Base-by-base conservation (phyloP, 2,888 invertebrate species). In the Trichogramma evanescens region DNA sequence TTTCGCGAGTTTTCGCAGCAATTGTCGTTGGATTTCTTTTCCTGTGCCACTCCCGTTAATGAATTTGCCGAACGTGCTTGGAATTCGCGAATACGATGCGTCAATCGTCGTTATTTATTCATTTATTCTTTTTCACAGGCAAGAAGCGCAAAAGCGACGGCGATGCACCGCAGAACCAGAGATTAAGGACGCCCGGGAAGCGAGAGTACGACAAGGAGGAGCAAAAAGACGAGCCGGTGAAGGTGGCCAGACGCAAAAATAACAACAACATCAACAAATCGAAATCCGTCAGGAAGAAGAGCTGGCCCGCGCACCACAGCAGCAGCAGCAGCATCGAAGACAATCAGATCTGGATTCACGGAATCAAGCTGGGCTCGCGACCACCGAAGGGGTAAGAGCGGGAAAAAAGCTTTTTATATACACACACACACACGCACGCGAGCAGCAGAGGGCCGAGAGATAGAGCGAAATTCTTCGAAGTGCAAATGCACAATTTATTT, bases 291-390 rank as follows among this genome's bases (percentile, higher is more conserved):
- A 62, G 59, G 54, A 67, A 54, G 67, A 70, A 54, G 68, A 67
- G 62, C 63, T 56, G 54, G 68, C 62, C 40, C n/a, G 54, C 42
- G 51, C 52, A 7, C 61, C 66, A 68, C 63, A 26, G 26, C 26
- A 26, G 26, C 26, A 26, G 26, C 26, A 26, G 26, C 26, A 26
- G 2, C 26, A 26, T 26, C 26, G 64, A 56, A 61, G 62, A 67
- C 64, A 67, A 70, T 56, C 67, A 70, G 51, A 67, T 71, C 51
- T 76, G 76, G 75, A 68, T 63, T 7, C 71, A 76, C 49, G 76
- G 76, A n/a, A 69, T 75, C 48, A 74, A 73, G 61, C 58, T 67
- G 41, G 76, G 76, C 53, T 74, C 74, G 39, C 69, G 75, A 55
- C 74, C 74, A 54, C 73, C 72, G 9, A 49, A 64, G 42, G 68